phyloP scores from a whole-genome alignment of 2,888 invertebrate genomes.

The Xiphydria camelus region DNA sequence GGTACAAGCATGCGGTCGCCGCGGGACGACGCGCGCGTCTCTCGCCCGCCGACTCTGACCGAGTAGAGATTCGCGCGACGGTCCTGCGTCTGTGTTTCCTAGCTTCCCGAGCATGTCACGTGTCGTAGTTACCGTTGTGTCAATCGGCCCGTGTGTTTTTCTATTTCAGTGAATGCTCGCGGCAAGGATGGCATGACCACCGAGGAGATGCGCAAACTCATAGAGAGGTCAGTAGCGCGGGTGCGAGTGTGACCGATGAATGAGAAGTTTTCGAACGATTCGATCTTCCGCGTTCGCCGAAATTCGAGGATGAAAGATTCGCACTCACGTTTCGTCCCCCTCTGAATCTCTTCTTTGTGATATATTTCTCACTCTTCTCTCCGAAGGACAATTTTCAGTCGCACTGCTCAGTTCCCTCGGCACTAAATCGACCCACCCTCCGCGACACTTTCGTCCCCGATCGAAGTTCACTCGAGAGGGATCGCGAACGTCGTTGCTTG shows the following conservation, averaged over 20 bases:
- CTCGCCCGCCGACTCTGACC: conserved; percentile 5
- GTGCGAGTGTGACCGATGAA: conserved; percentile 22
- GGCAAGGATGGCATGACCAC: conserved; percentile 91
- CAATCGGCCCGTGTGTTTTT: conserved; percentile 62
- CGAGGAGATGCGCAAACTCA: conserved; percentile 96
- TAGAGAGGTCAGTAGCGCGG: conserved; percentile 85
- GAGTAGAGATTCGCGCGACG: conserved; percentile 8
- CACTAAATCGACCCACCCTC: no score
- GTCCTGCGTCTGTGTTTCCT: conserved; percentile 1
- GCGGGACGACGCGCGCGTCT: conserved; percentile 7
- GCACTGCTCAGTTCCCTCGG: no score
- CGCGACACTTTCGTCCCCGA: no score
- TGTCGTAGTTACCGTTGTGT: conserved; percentile 59
- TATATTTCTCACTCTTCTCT: no score
- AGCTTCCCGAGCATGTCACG: conserved; percentile 39
- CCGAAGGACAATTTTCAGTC: no score
- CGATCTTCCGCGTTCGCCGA: no score
- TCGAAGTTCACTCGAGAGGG: no score
- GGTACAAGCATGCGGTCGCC: conserved; percentile 7
- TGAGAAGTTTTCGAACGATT: no score
- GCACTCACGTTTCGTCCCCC: no score
- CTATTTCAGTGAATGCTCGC: conserved; percentile 69
- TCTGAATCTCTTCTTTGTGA: no score
- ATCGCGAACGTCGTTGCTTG: no score
- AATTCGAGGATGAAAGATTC: no score